A percentile compares a stretch with the other conserved stretches of the same genome.
Evolutionary conservation across 1,140 invertebrate genomes (phyloP).

Genomic region (Spodoptera frugiperda): DNA sequence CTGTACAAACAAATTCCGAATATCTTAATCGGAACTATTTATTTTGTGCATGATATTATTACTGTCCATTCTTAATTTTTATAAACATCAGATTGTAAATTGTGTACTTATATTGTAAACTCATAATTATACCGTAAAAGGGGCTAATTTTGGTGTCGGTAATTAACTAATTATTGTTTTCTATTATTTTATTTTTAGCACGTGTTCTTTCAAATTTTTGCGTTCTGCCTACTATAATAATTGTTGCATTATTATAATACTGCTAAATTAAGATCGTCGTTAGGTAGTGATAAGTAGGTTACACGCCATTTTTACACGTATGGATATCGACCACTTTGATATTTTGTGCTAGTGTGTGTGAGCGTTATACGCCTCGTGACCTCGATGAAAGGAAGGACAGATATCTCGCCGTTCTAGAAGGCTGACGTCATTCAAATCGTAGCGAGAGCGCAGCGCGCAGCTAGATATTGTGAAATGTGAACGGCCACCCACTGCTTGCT

Average conservation of each 20-base stretch:
- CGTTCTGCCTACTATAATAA: not conserved
- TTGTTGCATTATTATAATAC: constrained; percentile 55
- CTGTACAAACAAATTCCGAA: constrained; percentile 1
- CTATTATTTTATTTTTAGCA: not conserved
- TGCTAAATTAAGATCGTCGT: constrained; percentile 59
- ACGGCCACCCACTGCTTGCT: constrained; percentile 82
- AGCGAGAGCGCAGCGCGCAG: constrained; percentile 75
- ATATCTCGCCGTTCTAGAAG: constrained; percentile 82
- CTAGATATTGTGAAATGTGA: constrained; percentile 85
- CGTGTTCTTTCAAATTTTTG: not conserved
- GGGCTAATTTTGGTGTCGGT: constrained; percentile 53
- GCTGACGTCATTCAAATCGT: constrained; percentile 82
- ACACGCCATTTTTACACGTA: constrained; percentile 67
- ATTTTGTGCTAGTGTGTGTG: constrained; percentile 76
- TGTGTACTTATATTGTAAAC: constrained; percentile 17
- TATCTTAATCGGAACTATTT: not conserved
- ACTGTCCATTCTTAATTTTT: constrained; percentile 3
- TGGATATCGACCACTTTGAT: constrained; percentile 37
- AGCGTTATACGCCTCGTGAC: constrained; percentile 76
- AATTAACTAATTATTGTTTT: constrained; percentile 41
- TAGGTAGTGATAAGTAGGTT: constrained; percentile 43
- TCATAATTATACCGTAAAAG: constrained; percentile 15
- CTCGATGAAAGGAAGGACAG: constrained; percentile 81
- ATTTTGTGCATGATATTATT: constrained; percentile 47
- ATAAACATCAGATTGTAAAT: not conserved